phyloP scores from a whole-genome alignment of 2,888 invertebrate species.

The Lampropteryx suffumata region DNA sequence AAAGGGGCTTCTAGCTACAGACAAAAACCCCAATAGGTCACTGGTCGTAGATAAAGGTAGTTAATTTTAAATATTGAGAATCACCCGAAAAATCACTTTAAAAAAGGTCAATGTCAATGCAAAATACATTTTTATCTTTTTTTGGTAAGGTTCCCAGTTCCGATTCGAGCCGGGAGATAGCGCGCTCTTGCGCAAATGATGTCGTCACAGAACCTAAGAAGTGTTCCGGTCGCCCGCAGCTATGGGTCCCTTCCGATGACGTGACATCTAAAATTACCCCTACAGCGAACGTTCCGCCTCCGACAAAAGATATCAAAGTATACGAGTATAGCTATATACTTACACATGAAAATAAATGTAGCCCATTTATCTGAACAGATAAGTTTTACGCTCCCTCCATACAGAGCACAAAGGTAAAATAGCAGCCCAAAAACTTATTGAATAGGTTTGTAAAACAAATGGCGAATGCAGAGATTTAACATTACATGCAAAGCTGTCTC shows the following conservation, averaged over 20 bases:
- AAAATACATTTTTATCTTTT: constrained; percentile 48
- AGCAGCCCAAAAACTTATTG: constrained; percentile 27
- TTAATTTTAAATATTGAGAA: constrained; percentile 44
- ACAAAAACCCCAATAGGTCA: constrained; percentile 40
- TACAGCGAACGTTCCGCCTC: constrained; percentile 13
- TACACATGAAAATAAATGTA: constrained; percentile 30
- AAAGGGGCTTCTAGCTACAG: constrained; percentile 30
- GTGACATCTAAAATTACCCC: constrained; percentile 41
- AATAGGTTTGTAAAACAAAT: constrained; percentile 29
- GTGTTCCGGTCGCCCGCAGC: constrained; percentile 53
- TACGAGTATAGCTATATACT: constrained; percentile 7
- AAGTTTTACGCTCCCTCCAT: constrained; percentile 31
- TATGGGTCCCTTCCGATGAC: constrained; percentile 51
- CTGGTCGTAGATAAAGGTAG: constrained; percentile 40
- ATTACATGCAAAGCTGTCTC: constrained; percentile 18
- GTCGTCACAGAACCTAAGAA: constrained; percentile 41
- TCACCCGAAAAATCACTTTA: constrained; percentile 1
- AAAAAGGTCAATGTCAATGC: constrained; percentile 29
- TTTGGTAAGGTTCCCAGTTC: constrained; percentile 43
- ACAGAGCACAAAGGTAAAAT: constrained; percentile 25
- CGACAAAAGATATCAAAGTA: constrained; percentile 24
- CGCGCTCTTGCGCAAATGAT: constrained; percentile 47
- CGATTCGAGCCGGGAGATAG: constrained; percentile 41
- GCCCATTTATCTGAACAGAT: constrained; percentile 30
- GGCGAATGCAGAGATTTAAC: constrained; percentile 24